Evolutionary conservation across 1,140 invertebrate genomes (phyloP).

Genomic region (Protaetia brevitarsis): DNA sequence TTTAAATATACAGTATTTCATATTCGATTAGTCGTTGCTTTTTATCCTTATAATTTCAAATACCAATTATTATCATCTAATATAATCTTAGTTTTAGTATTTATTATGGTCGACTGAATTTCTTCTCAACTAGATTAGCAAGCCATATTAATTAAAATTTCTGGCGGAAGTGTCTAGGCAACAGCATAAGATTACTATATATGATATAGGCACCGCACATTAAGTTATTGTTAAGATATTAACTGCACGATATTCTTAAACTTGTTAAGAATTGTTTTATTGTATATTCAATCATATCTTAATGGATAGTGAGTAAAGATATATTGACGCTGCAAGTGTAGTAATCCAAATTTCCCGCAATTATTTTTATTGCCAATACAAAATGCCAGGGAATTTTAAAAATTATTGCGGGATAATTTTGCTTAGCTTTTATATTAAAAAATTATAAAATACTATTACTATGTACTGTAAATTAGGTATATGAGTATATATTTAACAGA

Average conservation of each 20-base stretch:
- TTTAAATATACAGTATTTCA: constrained; percentile 1
- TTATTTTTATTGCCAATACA: too few relatives aligned
- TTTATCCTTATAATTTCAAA: constrained; percentile 17
- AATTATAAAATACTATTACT: too few relatives aligned
- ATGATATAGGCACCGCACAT: not conserved
- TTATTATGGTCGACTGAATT: constrained; percentile 18
- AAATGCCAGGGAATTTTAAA: too few relatives aligned
- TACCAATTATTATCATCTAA: constrained; percentile 23
- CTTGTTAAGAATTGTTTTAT: not conserved
- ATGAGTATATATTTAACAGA: too few relatives aligned
- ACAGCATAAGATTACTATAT: not conserved
- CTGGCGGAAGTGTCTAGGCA: constrained; percentile 3
- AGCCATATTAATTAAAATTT: not conserved
- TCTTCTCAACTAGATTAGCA: constrained; percentile 11
- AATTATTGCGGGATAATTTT: too few relatives aligned
- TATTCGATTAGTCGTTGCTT: constrained; percentile 30
- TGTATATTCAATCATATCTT: too few relatives aligned
- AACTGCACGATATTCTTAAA: not conserved
- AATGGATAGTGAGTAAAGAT: too few relatives aligned
- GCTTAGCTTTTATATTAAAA: too few relatives aligned
- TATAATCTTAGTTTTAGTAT: constrained; percentile 17
- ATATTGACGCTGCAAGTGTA: too few relatives aligned
- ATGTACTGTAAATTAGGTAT: too few relatives aligned
- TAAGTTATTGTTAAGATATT: constrained; percentile 19
- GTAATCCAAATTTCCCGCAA: too few relatives aligned